These are phyloP conservation scores for Thereva nobilitata DNA, from an alignment of 2,888 invertebrate genomes.

Conservation along the genomic window DNA sequence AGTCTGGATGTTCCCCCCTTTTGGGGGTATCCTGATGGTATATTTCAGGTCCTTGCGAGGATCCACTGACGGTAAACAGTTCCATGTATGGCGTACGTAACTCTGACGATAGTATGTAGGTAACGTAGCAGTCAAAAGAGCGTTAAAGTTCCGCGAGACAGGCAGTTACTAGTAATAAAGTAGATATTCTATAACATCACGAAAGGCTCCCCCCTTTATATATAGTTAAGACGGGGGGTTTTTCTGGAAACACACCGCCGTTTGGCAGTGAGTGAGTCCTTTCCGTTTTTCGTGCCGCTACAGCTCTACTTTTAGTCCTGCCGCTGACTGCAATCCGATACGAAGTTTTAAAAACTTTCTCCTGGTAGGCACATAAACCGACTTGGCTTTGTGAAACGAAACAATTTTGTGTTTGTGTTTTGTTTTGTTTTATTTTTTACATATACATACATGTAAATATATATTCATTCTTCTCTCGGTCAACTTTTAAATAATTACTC, in stretches of 20 bases:
- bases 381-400: slow-evolving; percentile 8
- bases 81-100: slow-evolving; percentile 28
- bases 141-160: slow-evolving; percentile 26
- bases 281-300: slow-evolving; percentile 7
- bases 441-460: no score
- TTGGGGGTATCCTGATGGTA: no score
- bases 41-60: no score
- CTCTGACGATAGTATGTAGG: slow-evolving; percentile 4
- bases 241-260: slow-evolving; percentile 9
- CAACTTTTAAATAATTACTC: slow-evolving; percentile 20
- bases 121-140: slow-evolving; percentile 8
- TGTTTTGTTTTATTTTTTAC: no score
- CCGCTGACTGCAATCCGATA: slow-evolving; percentile 19
- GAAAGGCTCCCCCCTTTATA: neutral
- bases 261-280: neutral
- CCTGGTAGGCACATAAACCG: no score
- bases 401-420: slow-evolving; percentile 4
- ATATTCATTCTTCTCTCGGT: neutral
- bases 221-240: neutral
- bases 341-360: slow-evolving; percentile 15
- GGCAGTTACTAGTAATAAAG: slow-evolving; percentile 2
- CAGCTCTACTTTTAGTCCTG: slow-evolving; percentile 19
- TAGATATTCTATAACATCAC: slow-evolving; percentile 17
- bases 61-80: slow-evolving; percentile 7
- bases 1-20: no score